Base-by-base conservation (phyloP, 2,113 vertebrate genomes). In the Pao palembangensis region DNA sequence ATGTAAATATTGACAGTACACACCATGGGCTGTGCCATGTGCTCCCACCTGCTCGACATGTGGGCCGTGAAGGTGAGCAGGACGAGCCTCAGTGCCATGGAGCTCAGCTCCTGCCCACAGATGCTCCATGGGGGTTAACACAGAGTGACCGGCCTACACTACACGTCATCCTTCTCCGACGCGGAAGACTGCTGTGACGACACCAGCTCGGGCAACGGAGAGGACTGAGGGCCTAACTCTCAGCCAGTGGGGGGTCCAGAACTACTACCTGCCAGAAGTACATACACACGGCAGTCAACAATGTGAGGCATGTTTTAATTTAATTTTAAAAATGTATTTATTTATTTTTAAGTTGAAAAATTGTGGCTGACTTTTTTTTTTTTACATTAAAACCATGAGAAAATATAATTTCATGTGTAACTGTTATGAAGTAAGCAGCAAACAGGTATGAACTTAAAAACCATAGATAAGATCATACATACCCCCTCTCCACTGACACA, bases 21-120 rank as follows among this genome's bases (percentile, higher is more conserved):
- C 51, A 58, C 52, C 23, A 81, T 91, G 75, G 78, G 89, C 34
- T 90, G 87, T 23, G 82, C 77, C 4, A 68, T 89, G 64, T 91
- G 89, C 47, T 87, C 75, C 3, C 89, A 88, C 56, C 79, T 91
- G 74, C 70, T 88, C 0, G 87, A 91, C 70, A 81, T 78, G 76
- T 92, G 85, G 86, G 78, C 70, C 1, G 46, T 83, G 61, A 84
- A 77, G 15, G 50, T 52, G 15, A 75, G 76, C 46, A 43, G 67
- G 63, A 51, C 57, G 0, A 58, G 82, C 43, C 55, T 69, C 42
- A 69, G 82, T 51, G 82, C 80, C 38, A 64, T 89, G 74, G 88
- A 90, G 66, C 66, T 90, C 44, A 61, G 74, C 1, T 2, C 77
- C 15, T 83, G 88, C 47, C 81, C 86, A 0, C 79, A 86, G 31